A percentile compares a stretch with the other conserved stretches of the same genome.
Conservation (phyloP, 2,797 vertebrate species). For the Rhinichthys osculus region DNA sequence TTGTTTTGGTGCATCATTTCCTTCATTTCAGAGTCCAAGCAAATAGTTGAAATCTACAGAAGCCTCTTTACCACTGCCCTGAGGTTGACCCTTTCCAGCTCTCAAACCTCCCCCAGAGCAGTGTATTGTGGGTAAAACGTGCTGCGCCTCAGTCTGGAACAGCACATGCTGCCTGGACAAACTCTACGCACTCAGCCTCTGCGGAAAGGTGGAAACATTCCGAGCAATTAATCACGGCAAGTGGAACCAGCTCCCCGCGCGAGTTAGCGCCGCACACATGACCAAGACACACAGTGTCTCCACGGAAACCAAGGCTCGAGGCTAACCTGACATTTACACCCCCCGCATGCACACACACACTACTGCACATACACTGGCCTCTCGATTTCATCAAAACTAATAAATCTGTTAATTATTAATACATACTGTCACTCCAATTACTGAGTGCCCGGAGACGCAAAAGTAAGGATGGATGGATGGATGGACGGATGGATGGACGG, state of each 20-base stretch:
- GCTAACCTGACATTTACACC: conserved; percentile 59
- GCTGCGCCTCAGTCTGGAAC: conserved; percentile 20
- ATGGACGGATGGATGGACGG: no score
- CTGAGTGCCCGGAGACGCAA: not conserved
- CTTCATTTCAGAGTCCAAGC: no score
- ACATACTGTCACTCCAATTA: not conserved
- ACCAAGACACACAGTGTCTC: conserved; percentile 69
- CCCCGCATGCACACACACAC: conserved; percentile 24
- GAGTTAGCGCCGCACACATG: conserved; percentile 73
- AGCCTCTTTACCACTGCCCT: not conserved
- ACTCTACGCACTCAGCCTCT: conserved; percentile 46
- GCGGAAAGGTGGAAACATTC: conserved; percentile 70
- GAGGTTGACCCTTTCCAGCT: not conserved
- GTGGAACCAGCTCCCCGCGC: conserved; percentile 69
- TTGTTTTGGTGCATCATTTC: not conserved
- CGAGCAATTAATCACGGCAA: conserved; percentile 79
- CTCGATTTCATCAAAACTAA: conserved; percentile 8
- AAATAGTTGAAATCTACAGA: not conserved
- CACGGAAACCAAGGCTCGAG: conserved; percentile 51
- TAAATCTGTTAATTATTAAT: conserved; percentile 33
- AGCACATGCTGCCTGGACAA: conserved; percentile 61
- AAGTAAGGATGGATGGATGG: not conserved
- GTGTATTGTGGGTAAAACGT: conserved; percentile 35
- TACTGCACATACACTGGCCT: not conserved
- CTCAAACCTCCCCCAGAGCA: not conserved